Conservation (phyloP, 2,797 vertebrate genomes). For the Echiichthys vipera region DNA sequence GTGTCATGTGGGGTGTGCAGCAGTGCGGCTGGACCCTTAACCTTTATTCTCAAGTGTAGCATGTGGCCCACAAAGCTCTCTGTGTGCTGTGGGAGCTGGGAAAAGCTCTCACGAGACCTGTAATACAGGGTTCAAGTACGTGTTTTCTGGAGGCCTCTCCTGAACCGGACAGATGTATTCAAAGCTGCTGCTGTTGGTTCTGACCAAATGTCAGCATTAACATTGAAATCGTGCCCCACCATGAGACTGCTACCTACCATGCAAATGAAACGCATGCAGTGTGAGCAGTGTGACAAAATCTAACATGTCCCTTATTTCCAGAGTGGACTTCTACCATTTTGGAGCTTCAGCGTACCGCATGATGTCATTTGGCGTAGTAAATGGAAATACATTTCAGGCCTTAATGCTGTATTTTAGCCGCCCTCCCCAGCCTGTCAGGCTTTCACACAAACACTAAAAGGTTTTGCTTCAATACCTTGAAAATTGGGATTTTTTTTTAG, state of each 20-base stretch:
- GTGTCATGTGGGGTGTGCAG: slow-evolving; percentile 27
- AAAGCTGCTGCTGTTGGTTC: background rate
- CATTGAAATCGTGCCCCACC: background rate
- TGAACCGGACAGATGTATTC: slow-evolving; percentile 3
- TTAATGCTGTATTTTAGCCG: background rate
- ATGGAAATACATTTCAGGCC: too few species aligned
- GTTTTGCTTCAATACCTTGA: background rate
- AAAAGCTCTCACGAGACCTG: slow-evolving; percentile 12
- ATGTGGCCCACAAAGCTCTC: background rate
- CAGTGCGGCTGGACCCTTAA: slow-evolving; percentile 38
- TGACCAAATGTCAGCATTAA: slow-evolving; percentile 13
- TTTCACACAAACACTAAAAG: background rate
- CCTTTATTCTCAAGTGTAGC: slow-evolving; percentile 21
- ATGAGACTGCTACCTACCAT: background rate
- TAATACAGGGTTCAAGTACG: slow-evolving; percentile 18
- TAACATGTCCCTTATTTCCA: background rate
- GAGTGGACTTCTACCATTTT: background rate
- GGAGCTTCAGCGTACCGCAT: too few species aligned
- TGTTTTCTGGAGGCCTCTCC: background rate
- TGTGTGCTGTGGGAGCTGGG: background rate
- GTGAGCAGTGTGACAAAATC: background rate
- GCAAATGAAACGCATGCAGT: background rate
- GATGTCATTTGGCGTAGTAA: background rate
- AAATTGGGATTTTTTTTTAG: slow-evolving; percentile 1
- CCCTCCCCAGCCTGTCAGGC: background rate